A percentile compares a stretch with the other conserved stretches of the same genome.
These are phyloP conservation scores for Drosophila melanogaster DNA, from an alignment of 1,140 invertebrate species.

Conservation along the genomic window DNA sequence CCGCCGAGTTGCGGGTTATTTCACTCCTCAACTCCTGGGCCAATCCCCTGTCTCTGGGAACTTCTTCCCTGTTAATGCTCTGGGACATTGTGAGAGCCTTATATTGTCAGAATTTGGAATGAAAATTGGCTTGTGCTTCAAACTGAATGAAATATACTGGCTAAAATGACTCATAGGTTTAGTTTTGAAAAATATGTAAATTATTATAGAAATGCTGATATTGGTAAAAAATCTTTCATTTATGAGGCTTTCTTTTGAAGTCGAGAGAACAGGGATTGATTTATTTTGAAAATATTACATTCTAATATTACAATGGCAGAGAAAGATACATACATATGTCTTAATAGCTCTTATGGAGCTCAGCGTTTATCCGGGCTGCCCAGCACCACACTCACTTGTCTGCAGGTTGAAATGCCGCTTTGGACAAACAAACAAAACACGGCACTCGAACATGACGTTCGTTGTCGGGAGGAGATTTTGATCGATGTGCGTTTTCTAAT, in stretches of 20 bases:
- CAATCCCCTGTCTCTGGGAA: conserved; percentile 23
- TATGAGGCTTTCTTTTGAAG: neutral
- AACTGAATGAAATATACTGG: neutral
- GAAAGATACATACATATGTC: neutral
- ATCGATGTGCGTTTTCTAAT: conserved; percentile 81
- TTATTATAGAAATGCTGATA: neutral
- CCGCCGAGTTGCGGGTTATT: conserved; percentile 40
- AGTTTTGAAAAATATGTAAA: neutral
- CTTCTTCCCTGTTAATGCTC: neutral
- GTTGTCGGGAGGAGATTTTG: conserved; percentile 55
- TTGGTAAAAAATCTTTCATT: neutral
- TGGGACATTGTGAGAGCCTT: conserved; percentile 33
- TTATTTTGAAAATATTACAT: conserved; percentile 2
- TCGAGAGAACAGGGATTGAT: too few species aligned
- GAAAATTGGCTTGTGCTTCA: neutral
- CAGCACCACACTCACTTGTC: conserved; percentile 15
- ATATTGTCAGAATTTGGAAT: conserved; percentile 17
- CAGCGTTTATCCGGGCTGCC: conserved; percentile 12
- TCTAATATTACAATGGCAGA: neutral
- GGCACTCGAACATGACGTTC: conserved; percentile 44
- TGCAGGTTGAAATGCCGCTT: conserved; percentile 37
- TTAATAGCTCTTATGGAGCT: neutral
- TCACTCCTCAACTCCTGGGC: conserved; percentile 33
- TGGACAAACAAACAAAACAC: conserved; percentile 24
- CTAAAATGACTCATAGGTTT: neutral